These are phyloP conservation scores for Parauchenoglanis punctatus DNA, from an alignment of 2,797 vertebrate species.

Conservation along the genomic window DNA sequence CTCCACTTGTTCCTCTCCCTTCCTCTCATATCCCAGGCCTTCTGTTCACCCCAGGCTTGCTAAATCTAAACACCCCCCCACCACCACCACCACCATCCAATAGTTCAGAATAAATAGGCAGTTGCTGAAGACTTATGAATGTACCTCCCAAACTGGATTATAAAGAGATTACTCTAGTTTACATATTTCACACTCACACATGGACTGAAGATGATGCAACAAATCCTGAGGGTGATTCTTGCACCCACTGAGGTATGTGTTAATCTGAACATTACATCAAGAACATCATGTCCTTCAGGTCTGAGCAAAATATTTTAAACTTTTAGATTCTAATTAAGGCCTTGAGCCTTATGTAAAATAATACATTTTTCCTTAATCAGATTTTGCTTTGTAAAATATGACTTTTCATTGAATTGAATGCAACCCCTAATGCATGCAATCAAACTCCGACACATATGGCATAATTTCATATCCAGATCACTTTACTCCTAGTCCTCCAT, in stretches of 20 bases:
- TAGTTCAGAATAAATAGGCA: conserved; percentile 40
- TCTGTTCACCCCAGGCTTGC: conserved; percentile 33
- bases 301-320: not conserved
- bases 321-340: not conserved
- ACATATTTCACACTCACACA: conserved; percentile 19
- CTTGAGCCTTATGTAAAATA: not conserved
- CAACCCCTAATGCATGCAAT: not conserved
- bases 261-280: not conserved
- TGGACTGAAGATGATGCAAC: not conserved
- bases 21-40: conserved; percentile 34
- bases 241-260: not conserved
- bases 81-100: not conserved
- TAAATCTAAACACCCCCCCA: not conserved
- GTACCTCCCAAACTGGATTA: conserved; percentile 23
- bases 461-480: not conserved
- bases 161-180: conserved; percentile 28
- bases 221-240: conserved; percentile 1
- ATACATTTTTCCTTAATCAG: not conserved
- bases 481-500: not conserved
- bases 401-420: not conserved
- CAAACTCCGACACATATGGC: not conserved
- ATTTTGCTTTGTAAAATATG: not conserved
- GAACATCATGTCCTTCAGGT: not conserved
- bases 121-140: conserved; percentile 32
- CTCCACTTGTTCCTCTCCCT: conserved; percentile 14